phyloP scores from a whole-genome alignment of 2,113 vertebrate species.

The Tautogolabrus adspersus region DNA sequence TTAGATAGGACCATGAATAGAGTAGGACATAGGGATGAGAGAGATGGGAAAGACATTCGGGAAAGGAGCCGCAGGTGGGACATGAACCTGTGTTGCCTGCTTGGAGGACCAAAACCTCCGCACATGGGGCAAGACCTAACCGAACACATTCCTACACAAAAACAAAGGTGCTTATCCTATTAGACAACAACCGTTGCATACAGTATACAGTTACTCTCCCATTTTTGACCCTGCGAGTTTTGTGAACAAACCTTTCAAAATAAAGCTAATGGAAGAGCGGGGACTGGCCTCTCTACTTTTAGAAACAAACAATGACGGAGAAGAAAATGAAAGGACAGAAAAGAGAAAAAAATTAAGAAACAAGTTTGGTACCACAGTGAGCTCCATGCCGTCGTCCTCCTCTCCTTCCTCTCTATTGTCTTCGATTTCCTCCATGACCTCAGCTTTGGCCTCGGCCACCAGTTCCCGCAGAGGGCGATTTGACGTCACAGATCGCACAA shows the following conservation, averaged over 20 bases:
- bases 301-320: conserved; percentile 24
- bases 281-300: conserved; percentile 5
- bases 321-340: conserved; percentile 18
- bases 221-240: not conserved
- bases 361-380: conserved; percentile 63
- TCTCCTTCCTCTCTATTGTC: conserved; percentile 84
- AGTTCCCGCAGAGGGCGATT: conserved; percentile 92
- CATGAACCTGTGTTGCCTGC: too few relatives aligned
- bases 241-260: not conserved
- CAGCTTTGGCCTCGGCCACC: conserved; percentile 97
- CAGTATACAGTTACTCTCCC: not conserved
- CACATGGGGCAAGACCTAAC: too few relatives aligned
- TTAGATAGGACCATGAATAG: too few relatives aligned
- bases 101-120: too few relatives aligned
- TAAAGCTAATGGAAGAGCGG: not conserved
- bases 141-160: too few relatives aligned
- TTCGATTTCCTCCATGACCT: conserved; percentile 89
- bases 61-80: too few relatives aligned
- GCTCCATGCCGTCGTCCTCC: conserved; percentile 78
- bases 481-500: conserved; percentile 85
- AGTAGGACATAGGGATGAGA: too few relatives aligned
- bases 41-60: too few relatives aligned
- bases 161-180: too few relatives aligned
- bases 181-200: not conserved
- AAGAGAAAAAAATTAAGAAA: not conserved